These are phyloP conservation scores for Mobula birostris DNA, from an alignment of 2,113 vertebrate species.

Conservation along the genomic window DNA sequence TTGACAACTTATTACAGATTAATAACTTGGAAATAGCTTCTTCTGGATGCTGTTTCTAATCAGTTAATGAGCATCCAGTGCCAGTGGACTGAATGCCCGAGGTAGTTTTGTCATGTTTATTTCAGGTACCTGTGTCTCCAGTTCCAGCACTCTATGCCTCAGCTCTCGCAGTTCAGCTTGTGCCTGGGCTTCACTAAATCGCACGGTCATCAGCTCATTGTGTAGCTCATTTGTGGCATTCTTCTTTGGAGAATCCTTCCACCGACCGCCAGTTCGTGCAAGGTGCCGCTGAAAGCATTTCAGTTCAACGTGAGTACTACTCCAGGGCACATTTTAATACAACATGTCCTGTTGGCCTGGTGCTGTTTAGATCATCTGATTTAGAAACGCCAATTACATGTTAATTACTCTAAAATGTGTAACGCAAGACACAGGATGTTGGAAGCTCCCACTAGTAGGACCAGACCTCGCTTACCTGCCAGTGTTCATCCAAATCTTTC, in stretches of 20 bases:
- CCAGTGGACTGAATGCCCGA: neutral
- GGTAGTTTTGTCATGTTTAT: neutral
- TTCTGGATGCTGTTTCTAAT: neutral
- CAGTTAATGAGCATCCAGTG: neutral
- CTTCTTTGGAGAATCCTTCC: conserved; percentile 86
- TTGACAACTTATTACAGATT: neutral
- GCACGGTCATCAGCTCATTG: conserved; percentile 77
- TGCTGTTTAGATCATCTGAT: neutral
- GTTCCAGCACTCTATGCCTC: conserved; percentile 73
- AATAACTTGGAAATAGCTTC: neutral
- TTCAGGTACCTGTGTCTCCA: conserved; percentile 74
- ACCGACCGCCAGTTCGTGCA: conserved; percentile 58
- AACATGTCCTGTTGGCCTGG: too few species aligned
- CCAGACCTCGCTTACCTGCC: conserved; percentile 67
- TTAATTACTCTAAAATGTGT: too few species aligned
- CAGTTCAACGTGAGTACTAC: neutral
- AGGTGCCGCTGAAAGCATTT: neutral
- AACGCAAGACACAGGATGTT: neutral
- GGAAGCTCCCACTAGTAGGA: neutral
- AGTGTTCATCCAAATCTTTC: conserved; percentile 81
- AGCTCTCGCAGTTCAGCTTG: conserved; percentile 77
- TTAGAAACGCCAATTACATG: too few species aligned
- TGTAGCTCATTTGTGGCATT: conserved; percentile 76
- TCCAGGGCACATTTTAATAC: neutral
- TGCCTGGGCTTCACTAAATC: conserved; percentile 78